phyloP scores from a whole-genome alignment of 1,140 invertebrate species.

The Lethrus apterus region DNA sequence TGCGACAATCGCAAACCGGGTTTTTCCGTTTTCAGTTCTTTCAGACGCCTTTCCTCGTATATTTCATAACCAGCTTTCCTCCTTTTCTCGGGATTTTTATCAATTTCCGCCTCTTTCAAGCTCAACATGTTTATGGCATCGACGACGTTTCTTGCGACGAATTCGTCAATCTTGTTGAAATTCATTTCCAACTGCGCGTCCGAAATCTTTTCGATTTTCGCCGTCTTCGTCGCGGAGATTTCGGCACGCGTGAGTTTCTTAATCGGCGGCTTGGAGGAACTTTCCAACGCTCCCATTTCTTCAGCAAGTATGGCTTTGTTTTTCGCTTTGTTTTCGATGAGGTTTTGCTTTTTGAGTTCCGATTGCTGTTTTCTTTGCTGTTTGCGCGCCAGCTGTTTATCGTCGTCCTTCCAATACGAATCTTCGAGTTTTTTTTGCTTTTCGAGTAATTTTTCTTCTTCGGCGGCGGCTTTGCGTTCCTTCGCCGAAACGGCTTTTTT shows the following conservation, averaged over 20 bases:
- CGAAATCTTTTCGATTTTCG: constrained; percentile 36
- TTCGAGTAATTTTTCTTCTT: constrained; percentile 60
- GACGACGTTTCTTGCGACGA: constrained; percentile 76
- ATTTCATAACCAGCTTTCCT: constrained; percentile 82
- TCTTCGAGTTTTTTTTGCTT: constrained; percentile 75
- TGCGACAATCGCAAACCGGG: constrained; percentile 76
- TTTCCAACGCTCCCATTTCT: constrained; percentile 67
- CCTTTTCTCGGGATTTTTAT: constrained; percentile 84
- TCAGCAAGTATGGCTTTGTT: constrained; percentile 78
- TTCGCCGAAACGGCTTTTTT: constrained; percentile 83
- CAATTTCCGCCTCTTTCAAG: constrained; percentile 52
- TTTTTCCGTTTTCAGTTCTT: constrained; percentile 82
- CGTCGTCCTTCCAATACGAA: constrained; percentile 86
- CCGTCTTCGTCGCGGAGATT: too few species aligned
- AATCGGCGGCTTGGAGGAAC: constrained; percentile 55
- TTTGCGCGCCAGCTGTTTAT: constrained; percentile 86
- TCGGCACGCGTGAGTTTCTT: constrained; percentile 80
- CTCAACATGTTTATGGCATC: constrained; percentile 63
- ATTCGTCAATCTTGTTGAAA: constrained; percentile 78
- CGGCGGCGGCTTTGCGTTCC: constrained; percentile 70
- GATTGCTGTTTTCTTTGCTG: constrained; percentile 83
- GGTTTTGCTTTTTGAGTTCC: constrained; percentile 82
- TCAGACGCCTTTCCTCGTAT: constrained; percentile 79
- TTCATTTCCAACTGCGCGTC: constrained; percentile 79
- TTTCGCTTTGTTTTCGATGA: constrained; percentile 80